Percentiles rank a stretch among this genome's conserved stretches.
Conservation (phyloP, 2,888 invertebrate genomes). For the Ectemnius lituratus region DNA sequence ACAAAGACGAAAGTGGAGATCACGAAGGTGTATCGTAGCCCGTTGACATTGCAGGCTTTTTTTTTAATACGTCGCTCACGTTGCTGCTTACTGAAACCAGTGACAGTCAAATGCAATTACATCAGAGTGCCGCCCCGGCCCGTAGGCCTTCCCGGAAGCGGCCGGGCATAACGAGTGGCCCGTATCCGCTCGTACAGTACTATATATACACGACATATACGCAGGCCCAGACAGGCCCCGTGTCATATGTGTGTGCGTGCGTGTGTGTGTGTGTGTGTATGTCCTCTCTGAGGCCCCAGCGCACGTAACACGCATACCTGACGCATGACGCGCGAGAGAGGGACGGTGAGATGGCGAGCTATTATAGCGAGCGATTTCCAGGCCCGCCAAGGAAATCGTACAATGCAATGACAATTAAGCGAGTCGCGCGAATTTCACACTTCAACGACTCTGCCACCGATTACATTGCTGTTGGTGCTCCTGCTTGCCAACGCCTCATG, state of each 20-base stretch:
- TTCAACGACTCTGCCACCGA: constrained; percentile 21
- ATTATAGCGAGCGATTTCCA: constrained; percentile 23
- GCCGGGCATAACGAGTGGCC: constrained; percentile 46
- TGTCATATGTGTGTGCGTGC: not conserved
- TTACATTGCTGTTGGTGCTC: constrained; percentile 22
- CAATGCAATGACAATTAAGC: constrained; percentile 46
- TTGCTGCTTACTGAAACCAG: constrained; percentile 37
- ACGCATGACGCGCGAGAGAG: constrained; percentile 42
- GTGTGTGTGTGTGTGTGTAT: not conserved
- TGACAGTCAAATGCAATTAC: constrained; percentile 53
- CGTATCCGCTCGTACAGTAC: constrained; percentile 39
- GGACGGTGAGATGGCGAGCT: constrained; percentile 10
- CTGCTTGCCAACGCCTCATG: not conserved
- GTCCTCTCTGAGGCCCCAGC: constrained; percentile 15
- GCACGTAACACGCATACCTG: constrained; percentile 36
- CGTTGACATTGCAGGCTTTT: constrained; percentile 24
- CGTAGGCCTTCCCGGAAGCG: constrained; percentile 53
- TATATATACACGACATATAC: too few species aligned
- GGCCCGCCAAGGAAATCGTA: constrained; percentile 13
- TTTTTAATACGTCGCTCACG: constrained; percentile 35
- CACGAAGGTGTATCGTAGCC: not conserved
- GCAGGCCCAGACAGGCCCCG: too few species aligned
- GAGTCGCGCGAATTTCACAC: constrained; percentile 43
- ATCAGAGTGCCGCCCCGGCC: constrained; percentile 20
- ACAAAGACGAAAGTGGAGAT: not conserved